Conservation (phyloP, 2,888 invertebrate species). For the Agonopterix alstromeriana region DNA sequence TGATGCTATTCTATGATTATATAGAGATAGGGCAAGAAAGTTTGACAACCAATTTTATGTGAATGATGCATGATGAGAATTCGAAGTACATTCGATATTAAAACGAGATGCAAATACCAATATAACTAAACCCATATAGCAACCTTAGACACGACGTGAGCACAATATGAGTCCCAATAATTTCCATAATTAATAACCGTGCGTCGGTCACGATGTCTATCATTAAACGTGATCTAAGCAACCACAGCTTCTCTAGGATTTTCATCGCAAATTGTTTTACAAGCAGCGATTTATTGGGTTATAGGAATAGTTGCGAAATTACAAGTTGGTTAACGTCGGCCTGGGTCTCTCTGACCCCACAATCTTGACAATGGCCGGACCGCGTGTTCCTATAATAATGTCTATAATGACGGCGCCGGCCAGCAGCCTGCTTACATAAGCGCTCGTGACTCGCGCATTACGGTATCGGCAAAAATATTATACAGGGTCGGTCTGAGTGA, state of each 20-base stretch:
- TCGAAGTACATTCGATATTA: no score
- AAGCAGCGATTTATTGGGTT: conserved; percentile 65
- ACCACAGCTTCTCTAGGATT: conserved; percentile 1
- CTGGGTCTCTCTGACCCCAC: conserved; percentile 65
- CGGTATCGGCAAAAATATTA: conserved; percentile 67
- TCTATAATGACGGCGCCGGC: conserved; percentile 64
- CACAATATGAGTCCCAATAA: conserved; percentile 47
- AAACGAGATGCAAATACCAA: conserved; percentile 4
- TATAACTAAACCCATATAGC: conserved; percentile 22
- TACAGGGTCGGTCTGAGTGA: conserved; percentile 25
- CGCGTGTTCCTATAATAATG: conserved; percentile 65
- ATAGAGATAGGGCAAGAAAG: no score
- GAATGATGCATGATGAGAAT: no score
- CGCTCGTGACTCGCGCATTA: conserved; percentile 75
- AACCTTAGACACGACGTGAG: conserved; percentile 34
- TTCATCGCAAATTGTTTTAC: conserved; percentile 61
- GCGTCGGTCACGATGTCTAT: conserved; percentile 57
- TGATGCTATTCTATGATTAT: no score
- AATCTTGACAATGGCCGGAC: conserved; percentile 73
- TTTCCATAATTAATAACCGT: conserved; percentile 65
- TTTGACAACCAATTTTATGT: no score
- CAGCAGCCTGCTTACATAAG: conserved; percentile 74
- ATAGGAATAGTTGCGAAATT: conserved; percentile 68
- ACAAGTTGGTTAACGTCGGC: conserved; percentile 53
- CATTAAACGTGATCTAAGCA: conserved; percentile 48